Conservation (phyloP, 2,797 vertebrate species). For the Alfaro cultratus region DNA sequence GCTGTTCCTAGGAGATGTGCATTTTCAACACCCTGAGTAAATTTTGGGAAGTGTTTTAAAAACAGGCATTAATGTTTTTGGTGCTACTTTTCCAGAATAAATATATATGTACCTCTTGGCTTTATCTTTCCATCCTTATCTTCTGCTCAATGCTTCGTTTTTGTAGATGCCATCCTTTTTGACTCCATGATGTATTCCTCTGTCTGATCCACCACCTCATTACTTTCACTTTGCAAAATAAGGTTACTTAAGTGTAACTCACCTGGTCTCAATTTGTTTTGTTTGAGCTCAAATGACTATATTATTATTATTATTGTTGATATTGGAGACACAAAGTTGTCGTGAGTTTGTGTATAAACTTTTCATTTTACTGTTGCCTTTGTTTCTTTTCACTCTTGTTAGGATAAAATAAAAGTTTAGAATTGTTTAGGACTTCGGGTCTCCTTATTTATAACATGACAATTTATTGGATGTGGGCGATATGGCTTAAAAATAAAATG, state of each 20-base stretch:
- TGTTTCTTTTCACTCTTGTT: conserved; percentile 88
- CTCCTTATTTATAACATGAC: conserved; percentile 41
- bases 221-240: conserved; percentile 65
- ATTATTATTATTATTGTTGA: conserved; percentile 83
- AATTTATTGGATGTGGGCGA: too few relatives aligned
- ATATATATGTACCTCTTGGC: conserved; percentile 70
- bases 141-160: conserved; percentile 15
- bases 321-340: conserved; percentile 83
- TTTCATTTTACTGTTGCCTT: conserved; percentile 87
- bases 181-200: conserved; percentile 51
- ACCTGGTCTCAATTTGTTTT: conserved; percentile 76
- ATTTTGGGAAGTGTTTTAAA: conserved; percentile 80
- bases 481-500: too few relatives aligned
- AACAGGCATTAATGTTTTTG: conserved; percentile 83
- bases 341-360: conserved; percentile 85
- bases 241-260: conserved; percentile 82
- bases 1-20: conserved; percentile 66
- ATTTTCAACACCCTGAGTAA: conserved; percentile 69
- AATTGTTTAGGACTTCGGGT: conserved; percentile 81
- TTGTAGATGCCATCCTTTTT: conserved; percentile 24
- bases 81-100: conserved; percentile 85
- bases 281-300: conserved; percentile 79
- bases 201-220: conserved; percentile 26
- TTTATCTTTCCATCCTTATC: conserved; percentile 42
- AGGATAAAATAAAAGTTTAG: conserved; percentile 89